These are phyloP conservation scores for Atherix ibis DNA, from an alignment of 2,888 invertebrate species.

Conservation along the genomic window DNA sequence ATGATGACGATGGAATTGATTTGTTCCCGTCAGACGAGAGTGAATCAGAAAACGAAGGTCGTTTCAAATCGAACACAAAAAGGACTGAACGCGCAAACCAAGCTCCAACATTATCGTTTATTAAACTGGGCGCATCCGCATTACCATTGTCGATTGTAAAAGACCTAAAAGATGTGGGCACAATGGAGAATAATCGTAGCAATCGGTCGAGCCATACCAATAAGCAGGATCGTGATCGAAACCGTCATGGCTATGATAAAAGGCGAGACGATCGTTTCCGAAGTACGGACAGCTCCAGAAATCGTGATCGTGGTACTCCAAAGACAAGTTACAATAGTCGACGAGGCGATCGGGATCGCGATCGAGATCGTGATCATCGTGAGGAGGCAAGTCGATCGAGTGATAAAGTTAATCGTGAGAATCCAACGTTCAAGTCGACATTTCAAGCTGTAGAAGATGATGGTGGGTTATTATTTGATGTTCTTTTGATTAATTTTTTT, in stretches of 20 bases:
- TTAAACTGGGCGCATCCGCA: constrained; percentile 12
- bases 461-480: constrained; percentile 8
- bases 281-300: constrained; percentile 5
- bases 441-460: constrained; percentile 14
- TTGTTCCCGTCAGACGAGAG: constrained; percentile 16
- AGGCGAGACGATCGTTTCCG: constrained; percentile 2
- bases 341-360: constrained; percentile 2
- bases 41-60: constrained; percentile 16
- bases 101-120: constrained; percentile 12
- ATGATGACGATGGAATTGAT: constrained; percentile 15
- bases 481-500: neutral
- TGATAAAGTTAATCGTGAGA: constrained; percentile 6
- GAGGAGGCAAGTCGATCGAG: constrained; percentile 6
- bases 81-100: constrained; percentile 11
- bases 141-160: constrained; percentile 7
- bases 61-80: constrained; percentile 13
- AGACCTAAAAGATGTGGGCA: constrained; percentile 11
- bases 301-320: constrained; percentile 4
- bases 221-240: constrained; percentile 5
- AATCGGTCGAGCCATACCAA: constrained; percentile 5
- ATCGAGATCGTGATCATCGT: constrained; percentile 3
- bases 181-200: constrained; percentile 2
- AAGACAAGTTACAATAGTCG: constrained; percentile 1
- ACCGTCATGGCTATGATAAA: constrained; percentile 6
- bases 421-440: constrained; percentile 14